Evolutionary conservation across 1,140 invertebrate genomes (phyloP).

Genomic region (Trichonephila clavata): DNA sequence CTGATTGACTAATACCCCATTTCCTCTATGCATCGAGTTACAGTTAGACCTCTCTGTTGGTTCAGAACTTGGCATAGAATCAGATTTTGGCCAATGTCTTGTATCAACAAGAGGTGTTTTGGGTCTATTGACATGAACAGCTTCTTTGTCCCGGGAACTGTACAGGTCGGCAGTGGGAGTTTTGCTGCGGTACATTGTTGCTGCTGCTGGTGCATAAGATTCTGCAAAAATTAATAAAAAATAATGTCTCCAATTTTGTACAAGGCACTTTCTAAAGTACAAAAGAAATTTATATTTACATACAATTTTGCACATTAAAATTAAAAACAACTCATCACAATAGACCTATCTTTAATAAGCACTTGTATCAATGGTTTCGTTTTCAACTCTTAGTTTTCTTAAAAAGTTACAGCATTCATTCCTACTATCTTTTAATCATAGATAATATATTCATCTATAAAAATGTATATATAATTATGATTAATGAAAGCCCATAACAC

Average conservation of each 20-base stretch:
- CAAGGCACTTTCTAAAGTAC: too few species aligned
- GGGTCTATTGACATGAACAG: conserved; percentile 85
- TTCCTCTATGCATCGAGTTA: conserved; percentile 33
- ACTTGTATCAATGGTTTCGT: too few species aligned
- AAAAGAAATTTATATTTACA: too few species aligned
- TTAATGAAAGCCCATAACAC: not conserved
- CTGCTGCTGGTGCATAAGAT: conserved; percentile 21
- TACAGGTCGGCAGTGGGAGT: conserved; percentile 94
- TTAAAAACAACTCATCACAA: too few species aligned
- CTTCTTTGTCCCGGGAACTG: conserved; percentile 86
- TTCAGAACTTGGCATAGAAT: conserved; percentile 45
- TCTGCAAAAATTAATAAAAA: conserved; percentile 11
- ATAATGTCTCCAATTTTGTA: too few species aligned
- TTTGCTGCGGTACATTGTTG: conserved; percentile 86
- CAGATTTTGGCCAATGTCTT: conserved; percentile 80
- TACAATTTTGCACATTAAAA: too few species aligned
- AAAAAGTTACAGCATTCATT: not conserved
- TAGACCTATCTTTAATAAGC: too few species aligned
- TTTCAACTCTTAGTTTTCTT: not conserved
- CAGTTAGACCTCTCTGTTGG: conserved; percentile 16
- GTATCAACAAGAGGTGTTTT: conserved; percentile 91
- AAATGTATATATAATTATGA: not conserved
- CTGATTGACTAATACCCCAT: not conserved
- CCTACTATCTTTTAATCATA: not conserved
- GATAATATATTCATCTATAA: not conserved